These are phyloP conservation scores for Drosophila kanekoi DNA, from an alignment of 2,888 invertebrate species.

Conservation along the genomic window DNA sequence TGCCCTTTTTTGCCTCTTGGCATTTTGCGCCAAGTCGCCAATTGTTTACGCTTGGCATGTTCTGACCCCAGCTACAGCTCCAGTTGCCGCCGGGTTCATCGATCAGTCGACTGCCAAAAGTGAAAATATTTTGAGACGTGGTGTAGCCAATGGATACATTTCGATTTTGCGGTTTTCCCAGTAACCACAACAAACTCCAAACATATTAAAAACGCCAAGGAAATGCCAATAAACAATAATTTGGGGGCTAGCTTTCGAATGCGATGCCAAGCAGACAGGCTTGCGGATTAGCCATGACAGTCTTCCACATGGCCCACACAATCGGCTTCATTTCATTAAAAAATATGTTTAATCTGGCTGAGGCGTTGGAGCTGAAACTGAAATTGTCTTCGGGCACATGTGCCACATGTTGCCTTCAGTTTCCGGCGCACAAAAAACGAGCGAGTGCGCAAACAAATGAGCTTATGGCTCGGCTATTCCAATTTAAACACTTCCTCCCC, in stretches of 20 bases:
- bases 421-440: constrained; percentile 54
- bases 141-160: constrained; percentile 43
- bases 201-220: constrained; percentile 39
- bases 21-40: constrained; percentile 23
- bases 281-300: constrained; percentile 25
- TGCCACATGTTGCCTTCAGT: constrained; percentile 68
- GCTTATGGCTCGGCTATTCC: constrained; percentile 66
- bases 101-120: constrained; percentile 47
- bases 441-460: constrained; percentile 63
- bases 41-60: constrained; percentile 66
- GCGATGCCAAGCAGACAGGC: constrained; percentile 19
- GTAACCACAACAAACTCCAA: constrained; percentile 55
- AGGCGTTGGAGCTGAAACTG: constrained; percentile 34
- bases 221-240: constrained; percentile 65
- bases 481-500: constrained; percentile 77
- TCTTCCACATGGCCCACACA: constrained; percentile 21
- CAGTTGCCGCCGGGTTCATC: constrained; percentile 3
- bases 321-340: constrained; percentile 60
- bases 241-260: constrained; percentile 46
- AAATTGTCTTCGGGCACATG: constrained; percentile 26
- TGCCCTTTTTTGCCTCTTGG: constrained; percentile 10
- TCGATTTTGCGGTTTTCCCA: constrained; percentile 45
- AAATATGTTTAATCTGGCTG: constrained; percentile 46
- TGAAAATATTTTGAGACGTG: constrained; percentile 53
- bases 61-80: constrained; percentile 39